Base-by-base conservation (phyloP, 2,113 vertebrate genomes). In the Orientallactaga bullata region DNA sequence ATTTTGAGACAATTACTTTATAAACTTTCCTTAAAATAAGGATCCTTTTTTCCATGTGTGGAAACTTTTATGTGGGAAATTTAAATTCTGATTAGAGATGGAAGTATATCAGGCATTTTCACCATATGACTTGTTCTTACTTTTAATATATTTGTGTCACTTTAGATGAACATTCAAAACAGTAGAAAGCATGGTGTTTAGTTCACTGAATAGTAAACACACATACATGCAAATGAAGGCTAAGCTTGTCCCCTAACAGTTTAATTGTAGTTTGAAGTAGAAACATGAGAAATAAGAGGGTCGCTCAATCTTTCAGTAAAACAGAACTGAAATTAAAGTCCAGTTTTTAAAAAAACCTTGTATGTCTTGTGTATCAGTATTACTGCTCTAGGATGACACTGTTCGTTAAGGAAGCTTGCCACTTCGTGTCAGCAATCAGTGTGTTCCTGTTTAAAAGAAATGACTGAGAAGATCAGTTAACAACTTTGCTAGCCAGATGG, bases 381-480 rank as follows among this genome's bases (percentile, higher is more conserved):
- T 68, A 8, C 4, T 71, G 17, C 17, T 71, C 83, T 28, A 12
- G 63, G 77, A 42, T 74, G 83, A 39, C 35, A 30, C 12, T 30
- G 7, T 61, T 86, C 85, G 15, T 80, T 74, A 81, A 24, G 17
- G 37, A 28, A 85, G 74, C 42, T 51, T 81, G 72, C 77, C 55
- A 37, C n/a, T 91, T 73, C 47, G 26, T 3, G 28, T 4, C 37
- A 47, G 78, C 28, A 77, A 76, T 84, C 35, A 94, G 55, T 28
- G 35, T 72, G 84, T 9, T 91, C 88, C 65, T 78, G 81, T 95
- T 95, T 71, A 32, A 93, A 95, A 93, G 65, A 91, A 93, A 63
- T 7, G 39, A 55, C 63, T 58, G 85, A 82, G 80, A 85, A 73
- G 39, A 89, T 88, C 26, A 30, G 47, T 63, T 73, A 82, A 73